Base-by-base conservation (phyloP, 2,113 vertebrate genomes). In the Coptodon rendalli region DNA sequence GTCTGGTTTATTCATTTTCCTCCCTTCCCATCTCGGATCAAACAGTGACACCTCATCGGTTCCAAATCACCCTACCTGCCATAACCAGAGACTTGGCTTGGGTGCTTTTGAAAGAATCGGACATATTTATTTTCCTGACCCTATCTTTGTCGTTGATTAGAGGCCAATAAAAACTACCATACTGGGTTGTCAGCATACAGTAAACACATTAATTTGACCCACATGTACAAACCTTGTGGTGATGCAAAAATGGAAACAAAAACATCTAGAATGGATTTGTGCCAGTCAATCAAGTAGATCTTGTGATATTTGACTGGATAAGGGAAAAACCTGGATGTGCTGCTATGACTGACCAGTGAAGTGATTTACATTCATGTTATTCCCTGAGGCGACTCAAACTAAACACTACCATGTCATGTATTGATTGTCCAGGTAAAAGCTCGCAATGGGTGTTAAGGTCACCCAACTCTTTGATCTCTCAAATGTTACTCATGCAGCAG, bases 21-120 rank as follows among this genome's bases (percentile, higher is more conserved):
- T 78, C 63, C 54, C 16, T 54, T 83, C 78, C 89, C 68, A 91
- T 90, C 87, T 94, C 31, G 80, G 86, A 94, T 94, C 92, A 93
- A 91, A 91, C 87, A 54, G 82, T 86, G 78, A 31, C 53, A 83
- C 83, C 57, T 82, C 38, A 3, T 88, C 71, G 63, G 79, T 81
- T 81, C 38, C 19, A 45, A 38, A 78, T 90, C 45, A 89, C 81
- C 88, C 76, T 89, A 84, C 80, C 83, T 71, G 79, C 59, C 56
- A 27, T 27, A 38, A 54, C 29, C 66, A 7, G 81, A 86, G 45
- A 56, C 9, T 19, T 80, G 59, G 52, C 38, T 43, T 24, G 17
- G 24, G 50, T 24, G 22, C 81, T 85, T 83, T 85, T 16, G 13
- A 88, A 83, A 83, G 27, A n/a, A 63, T 73, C 27, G 2, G 27